phyloP scores from a whole-genome alignment of 2,888 invertebrate genomes.

The Helicoverpa assulta region DNA sequence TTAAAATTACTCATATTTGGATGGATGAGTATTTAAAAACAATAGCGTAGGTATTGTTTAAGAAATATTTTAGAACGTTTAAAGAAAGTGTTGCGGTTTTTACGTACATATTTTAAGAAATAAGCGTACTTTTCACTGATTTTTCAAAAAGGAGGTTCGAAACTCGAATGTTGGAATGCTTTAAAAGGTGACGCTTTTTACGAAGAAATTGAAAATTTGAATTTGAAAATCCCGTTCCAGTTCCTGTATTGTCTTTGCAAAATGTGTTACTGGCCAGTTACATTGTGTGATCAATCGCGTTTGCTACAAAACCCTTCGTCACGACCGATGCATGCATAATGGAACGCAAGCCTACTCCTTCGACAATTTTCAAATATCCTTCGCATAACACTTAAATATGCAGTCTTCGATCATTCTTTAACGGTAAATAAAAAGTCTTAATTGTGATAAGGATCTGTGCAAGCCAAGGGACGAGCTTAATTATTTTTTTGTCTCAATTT shows the following conservation, averaged over 20 bases:
- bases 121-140: not conserved
- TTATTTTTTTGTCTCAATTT: not conserved
- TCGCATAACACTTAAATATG: conserved; percentile 22
- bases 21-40: conserved; percentile 30
- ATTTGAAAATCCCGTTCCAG: conserved; percentile 25
- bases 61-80: not conserved
- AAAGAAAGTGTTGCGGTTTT: not conserved
- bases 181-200: not conserved
- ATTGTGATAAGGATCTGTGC: conserved; percentile 29
- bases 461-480: conserved; percentile 10
- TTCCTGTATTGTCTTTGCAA: conserved; percentile 14
- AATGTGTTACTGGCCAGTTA: conserved; percentile 43
- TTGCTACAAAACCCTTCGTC: conserved; percentile 66
- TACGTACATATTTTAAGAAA: not conserved
- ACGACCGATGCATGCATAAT: conserved; percentile 70
- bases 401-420: conserved; percentile 4
- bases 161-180: not conserved
- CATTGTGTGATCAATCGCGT: conserved; percentile 52
- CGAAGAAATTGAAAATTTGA: not conserved
- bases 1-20: conserved; percentile 25
- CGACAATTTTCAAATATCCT: conserved; percentile 41
- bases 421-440: conserved; percentile 18
- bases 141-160: not conserved
- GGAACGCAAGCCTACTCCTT: conserved; percentile 49
- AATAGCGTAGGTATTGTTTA: conserved; percentile 37